phyloP scores from a whole-genome alignment of 2,797 vertebrate genomes.

The Notamacropus eugenii region DNA sequence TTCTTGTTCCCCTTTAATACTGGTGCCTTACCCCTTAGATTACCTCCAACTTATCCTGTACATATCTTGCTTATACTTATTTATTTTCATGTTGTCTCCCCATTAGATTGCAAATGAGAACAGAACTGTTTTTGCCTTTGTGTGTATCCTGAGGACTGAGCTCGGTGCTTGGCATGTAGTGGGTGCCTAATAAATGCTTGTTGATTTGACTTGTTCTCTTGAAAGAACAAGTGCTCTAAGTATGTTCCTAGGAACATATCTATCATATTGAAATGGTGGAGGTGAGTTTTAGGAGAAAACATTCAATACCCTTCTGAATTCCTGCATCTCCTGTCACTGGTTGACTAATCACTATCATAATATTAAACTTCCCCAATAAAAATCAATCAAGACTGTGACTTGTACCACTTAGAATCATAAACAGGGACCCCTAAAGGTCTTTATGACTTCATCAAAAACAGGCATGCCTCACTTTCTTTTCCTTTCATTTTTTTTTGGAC shows the following conservation, averaged over 20 bases:
- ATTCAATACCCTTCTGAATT: background rate
- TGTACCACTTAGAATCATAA: background rate
- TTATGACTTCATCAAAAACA: background rate
- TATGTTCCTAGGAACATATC: background rate
- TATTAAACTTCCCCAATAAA: background rate
- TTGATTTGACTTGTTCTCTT: background rate
- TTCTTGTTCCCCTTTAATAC: background rate
- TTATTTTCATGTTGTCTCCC: background rate
- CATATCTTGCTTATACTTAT: background rate
- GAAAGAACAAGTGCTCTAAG: background rate
- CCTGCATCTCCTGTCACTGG: background rate
- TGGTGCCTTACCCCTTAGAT: background rate
- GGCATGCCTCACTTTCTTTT: background rate
- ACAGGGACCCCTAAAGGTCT: background rate
- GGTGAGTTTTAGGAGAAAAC: background rate
- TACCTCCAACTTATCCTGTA: background rate
- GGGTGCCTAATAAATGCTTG: background rate
- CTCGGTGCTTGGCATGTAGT: background rate
- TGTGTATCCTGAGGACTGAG: background rate
- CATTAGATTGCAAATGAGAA: background rate
- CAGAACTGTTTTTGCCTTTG: background rate
- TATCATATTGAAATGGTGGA: background rate
- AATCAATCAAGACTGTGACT: background rate
- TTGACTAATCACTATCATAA: background rate
- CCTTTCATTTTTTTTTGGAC: background rate